These are phyloP conservation scores for Physocephala rufipes DNA, from an alignment of 2,888 invertebrate species.

Conservation along the genomic window DNA sequence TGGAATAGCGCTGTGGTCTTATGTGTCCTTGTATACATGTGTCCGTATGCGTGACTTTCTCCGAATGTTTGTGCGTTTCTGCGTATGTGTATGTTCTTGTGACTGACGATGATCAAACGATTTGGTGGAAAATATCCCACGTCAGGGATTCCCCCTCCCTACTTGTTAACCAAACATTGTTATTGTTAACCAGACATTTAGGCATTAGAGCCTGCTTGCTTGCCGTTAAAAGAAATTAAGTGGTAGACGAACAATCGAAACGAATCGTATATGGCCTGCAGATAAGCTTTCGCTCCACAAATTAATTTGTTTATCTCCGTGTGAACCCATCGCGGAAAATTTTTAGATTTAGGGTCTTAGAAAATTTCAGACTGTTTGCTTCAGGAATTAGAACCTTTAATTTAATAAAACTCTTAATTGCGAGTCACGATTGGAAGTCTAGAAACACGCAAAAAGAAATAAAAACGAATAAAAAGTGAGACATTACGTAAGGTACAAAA, in stretches of 20 bases:
- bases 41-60: conserved; percentile 1
- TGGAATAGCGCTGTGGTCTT: conserved; percentile 23
- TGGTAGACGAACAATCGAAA: conserved; percentile 35
- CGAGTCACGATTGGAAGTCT: too few relatives aligned
- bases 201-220: conserved; percentile 12
- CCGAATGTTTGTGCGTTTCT: too few relatives aligned
- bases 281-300: conserved; percentile 3
- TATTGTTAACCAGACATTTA: too few relatives aligned
- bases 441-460: too few relatives aligned
- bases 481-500: too few relatives aligned
- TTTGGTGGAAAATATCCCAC: neutral
- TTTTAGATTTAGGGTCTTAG: neutral
- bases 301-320: neutral
- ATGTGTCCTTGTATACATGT: neutral
- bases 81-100: too few relatives aligned
- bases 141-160: conserved; percentile 1
- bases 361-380: conserved; percentile 13
- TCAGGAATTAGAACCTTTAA: conserved; percentile 6
- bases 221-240: conserved; percentile 34
- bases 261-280: too few relatives aligned
- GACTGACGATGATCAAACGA: neutral
- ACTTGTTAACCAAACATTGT: conserved; percentile 34
- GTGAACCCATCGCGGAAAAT: neutral
- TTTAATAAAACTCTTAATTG: too few relatives aligned
- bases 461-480: too few relatives aligned